A percentile compares a stretch with the other conserved stretches of the same genome.
Evolutionary conservation across 2,888 invertebrate genomes (phyloP).

Genomic region (Lasius platythorax): DNA sequence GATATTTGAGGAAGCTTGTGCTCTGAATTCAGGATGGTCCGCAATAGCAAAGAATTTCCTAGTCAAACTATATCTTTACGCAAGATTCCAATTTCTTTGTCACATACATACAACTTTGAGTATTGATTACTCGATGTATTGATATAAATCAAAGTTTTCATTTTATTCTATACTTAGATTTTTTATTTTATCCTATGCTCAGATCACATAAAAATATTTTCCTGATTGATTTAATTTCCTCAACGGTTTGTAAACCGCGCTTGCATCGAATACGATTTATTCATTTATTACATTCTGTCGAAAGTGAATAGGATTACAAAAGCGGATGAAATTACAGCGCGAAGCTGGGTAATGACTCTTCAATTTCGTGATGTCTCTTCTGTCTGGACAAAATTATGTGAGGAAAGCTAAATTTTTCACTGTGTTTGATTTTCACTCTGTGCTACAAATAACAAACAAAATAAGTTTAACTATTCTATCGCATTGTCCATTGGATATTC

Average conservation of each 20-base stretch:
- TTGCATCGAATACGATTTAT: constrained; percentile 23
- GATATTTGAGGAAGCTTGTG: constrained; percentile 3
- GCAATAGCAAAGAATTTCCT: not conserved
- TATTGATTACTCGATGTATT: not conserved
- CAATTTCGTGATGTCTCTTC: constrained; percentile 46
- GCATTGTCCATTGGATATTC: constrained; percentile 51
- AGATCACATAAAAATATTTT: constrained; percentile 4
- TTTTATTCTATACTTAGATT: not conserved
- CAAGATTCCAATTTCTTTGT: constrained; percentile 1
- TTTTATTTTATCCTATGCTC: not conserved
- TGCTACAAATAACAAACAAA: not conserved
- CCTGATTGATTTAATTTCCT: not conserved
- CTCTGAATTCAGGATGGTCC: not conserved
- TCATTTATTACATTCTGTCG: constrained; percentile 23
- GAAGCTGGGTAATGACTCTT: constrained; percentile 43
- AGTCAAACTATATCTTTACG: not conserved
- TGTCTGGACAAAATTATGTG: not conserved
- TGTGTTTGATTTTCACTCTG: constrained; percentile 20
- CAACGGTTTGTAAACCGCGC: not conserved
- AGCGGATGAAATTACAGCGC: constrained; percentile 4
- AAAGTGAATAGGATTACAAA: constrained; percentile 34
- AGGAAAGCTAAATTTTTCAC: not conserved
- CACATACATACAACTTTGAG: not conserved
- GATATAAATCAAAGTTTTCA: not conserved
- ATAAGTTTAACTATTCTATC: constrained; percentile 39